Conservation (phyloP, 23 tunicate species). For the Diplosoma virens region DNA sequence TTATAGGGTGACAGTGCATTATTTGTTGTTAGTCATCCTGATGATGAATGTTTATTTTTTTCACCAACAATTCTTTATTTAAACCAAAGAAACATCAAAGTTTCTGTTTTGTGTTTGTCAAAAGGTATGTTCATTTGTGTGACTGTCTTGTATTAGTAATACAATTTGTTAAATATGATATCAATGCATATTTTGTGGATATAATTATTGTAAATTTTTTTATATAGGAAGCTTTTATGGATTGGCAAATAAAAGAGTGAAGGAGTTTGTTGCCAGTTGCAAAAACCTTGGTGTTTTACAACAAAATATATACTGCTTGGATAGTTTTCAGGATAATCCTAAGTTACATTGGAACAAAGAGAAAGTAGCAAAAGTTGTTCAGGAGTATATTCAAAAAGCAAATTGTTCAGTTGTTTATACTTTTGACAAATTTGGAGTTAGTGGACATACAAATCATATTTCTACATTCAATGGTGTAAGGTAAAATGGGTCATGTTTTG, state of each 20-base stretch:
- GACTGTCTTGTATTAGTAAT: neutral
- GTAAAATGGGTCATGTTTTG: no score
- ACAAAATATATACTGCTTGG: constrained; percentile 28
- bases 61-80: constrained; percentile 68
- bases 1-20: constrained; percentile 46
- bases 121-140: constrained; percentile 36
- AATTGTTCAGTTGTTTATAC: constrained; percentile 38
- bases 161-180: no score
- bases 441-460: constrained; percentile 69
- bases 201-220: no score
- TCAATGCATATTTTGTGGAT: no score
- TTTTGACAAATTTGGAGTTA: constrained; percentile 74
- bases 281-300: constrained; percentile 53
- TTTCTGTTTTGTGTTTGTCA: constrained; percentile 59
- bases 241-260: constrained; percentile 35
- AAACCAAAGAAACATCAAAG: constrained; percentile 20
- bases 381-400: constrained; percentile 10
- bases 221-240: constrained; percentile 61
- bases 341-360: constrained; percentile 25
- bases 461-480: constrained; percentile 52
- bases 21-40: constrained; percentile 76
- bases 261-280: constrained; percentile 54
- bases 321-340: constrained; percentile 59
- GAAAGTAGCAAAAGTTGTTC: constrained; percentile 22
- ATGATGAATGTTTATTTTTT: constrained; percentile 89